A percentile compares a stretch with the other conserved stretches of the same genome.
phyloP scores from a whole-genome alignment of 2,113 vertebrate species.

The Cyanoramphus novaezelandiae region DNA sequence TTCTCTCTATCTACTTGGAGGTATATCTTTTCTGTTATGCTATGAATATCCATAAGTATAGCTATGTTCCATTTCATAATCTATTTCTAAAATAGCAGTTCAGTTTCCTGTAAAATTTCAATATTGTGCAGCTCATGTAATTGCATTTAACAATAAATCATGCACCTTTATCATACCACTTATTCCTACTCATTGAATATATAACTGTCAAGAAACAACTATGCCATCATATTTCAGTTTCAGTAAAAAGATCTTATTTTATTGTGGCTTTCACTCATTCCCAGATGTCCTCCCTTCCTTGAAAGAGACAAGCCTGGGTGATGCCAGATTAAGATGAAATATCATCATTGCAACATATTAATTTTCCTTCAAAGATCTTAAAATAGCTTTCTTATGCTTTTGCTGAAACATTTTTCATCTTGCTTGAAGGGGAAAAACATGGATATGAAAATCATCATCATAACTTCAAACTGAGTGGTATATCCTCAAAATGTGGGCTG shows the following conservation, averaged over 20 bases:
- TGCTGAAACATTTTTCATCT: slow-evolving; percentile 58
- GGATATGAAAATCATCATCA: slow-evolving; percentile 44
- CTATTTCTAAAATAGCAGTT: slow-evolving; percentile 50
- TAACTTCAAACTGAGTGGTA: slow-evolving; percentile 38
- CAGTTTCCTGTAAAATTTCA: slow-evolving; percentile 9
- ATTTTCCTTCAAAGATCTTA: slow-evolving; percentile 55
- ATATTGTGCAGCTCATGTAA: slow-evolving; percentile 38
- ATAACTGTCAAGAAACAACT: slow-evolving; percentile 52
- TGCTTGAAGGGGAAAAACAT: slow-evolving; percentile 43
- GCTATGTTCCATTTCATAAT: neutral
- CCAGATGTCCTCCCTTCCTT: slow-evolving; percentile 65
- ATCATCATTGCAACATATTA: slow-evolving; percentile 61
- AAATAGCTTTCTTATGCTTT: slow-evolving; percentile 62
- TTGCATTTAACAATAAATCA: slow-evolving; percentile 32
- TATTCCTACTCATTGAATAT: slow-evolving; percentile 51
- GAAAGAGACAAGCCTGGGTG: slow-evolving; percentile 57
- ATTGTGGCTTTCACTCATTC: slow-evolving; percentile 64
- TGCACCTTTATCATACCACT: slow-evolving; percentile 31
- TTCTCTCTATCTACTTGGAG: neutral
- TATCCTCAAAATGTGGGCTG: slow-evolving; percentile 57
- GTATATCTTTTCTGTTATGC: neutral
- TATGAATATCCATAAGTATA: neutral
- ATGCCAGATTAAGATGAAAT: slow-evolving; percentile 67
- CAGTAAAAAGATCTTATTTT: slow-evolving; percentile 43
- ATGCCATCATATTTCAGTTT: slow-evolving; percentile 49